Evolutionary conservation across 2,113 vertebrate species (phyloP), one percentile per base, ranked within the genome.

Genomic region (Semnornis frantzii): DNA sequence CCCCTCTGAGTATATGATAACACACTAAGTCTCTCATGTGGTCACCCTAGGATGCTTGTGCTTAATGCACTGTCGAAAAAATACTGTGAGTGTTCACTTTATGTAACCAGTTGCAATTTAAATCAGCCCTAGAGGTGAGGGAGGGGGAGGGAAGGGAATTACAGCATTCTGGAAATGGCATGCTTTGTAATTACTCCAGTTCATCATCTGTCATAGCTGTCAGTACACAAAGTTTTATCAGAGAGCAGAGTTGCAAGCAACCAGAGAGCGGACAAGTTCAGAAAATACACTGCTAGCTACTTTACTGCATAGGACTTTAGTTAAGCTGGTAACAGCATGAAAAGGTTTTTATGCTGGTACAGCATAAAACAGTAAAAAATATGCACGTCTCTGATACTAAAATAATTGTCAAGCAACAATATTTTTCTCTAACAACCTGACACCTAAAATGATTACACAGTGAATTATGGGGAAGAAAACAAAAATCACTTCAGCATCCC

Each of bases 401-500:
- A 96, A 82, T 96, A 91, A 96, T 90, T 92, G 73, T 48, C 84
- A 93, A 91, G 95, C 77, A 96, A 93, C 48, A 90, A 82, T 90
- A 93, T 94, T 94, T 87, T 97, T 87, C 70, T 94, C 76, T 91
- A 96, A 90, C 19, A 64, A 79, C 89, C 72, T 83, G 88, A 96
- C 90, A 93, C 80, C 94, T 95, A 90, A 87, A 97, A 87, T 87
- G 64, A 87, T 78, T 92, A 86, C 78, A 89, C 59, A 74, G 39
- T 84, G 87, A 96, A 96, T 92, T 95, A 85, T 25, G 25, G 69
- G 81, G 92, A 94, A 92, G 60, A 91, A 92, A 96, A 90, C 90
- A 96, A 87, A 97, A 97, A 96, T 95, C 81, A 94, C 34, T 92
- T 94, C 75, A 94, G 68, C 72, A 96, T 93, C 85, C 87, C 82